These are phyloP conservation scores for Mirounga angustirostris DNA, from an alignment of 2,113 vertebrate genomes.

Conservation along the genomic window DNA sequence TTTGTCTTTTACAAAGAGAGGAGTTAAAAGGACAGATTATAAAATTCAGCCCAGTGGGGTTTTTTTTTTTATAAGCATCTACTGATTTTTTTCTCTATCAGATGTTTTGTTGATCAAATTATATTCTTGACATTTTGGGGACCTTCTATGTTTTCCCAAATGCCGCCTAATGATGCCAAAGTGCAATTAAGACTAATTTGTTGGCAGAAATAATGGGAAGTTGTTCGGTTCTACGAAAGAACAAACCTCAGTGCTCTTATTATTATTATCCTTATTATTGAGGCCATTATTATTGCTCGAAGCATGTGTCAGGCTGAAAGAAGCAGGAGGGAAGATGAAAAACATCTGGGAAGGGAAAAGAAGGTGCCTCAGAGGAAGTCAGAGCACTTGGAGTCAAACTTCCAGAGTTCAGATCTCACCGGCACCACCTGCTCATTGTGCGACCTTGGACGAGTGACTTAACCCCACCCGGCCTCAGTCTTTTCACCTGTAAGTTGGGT, in stretches of 20 bases:
- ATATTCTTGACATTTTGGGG: constrained; percentile 76
- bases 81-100: constrained; percentile 35
- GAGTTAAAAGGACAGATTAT: constrained; percentile 55
- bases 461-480: background rate
- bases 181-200: constrained; percentile 79
- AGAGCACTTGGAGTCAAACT: background rate
- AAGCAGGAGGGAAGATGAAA: background rate
- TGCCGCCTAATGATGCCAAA: constrained; percentile 65
- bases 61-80: constrained; percentile 2
- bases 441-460: background rate
- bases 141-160: constrained; percentile 75
- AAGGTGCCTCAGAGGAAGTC: background rate
- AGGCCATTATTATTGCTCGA: constrained; percentile 62
- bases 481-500: background rate
- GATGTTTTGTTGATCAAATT: constrained; percentile 77
- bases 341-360: background rate
- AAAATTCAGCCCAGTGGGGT: constrained; percentile 12
- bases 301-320: constrained; percentile 25
- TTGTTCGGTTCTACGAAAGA: constrained; percentile 57
- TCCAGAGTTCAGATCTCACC: background rate
- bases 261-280: constrained; percentile 62
- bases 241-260: constrained; percentile 27
- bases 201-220: constrained; percentile 76
- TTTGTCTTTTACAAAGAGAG: constrained; percentile 51
- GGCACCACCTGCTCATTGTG: background rate